Base-by-base conservation (phyloP, 2,113 vertebrate genomes). In the Callospermophilus lateralis region DNA sequence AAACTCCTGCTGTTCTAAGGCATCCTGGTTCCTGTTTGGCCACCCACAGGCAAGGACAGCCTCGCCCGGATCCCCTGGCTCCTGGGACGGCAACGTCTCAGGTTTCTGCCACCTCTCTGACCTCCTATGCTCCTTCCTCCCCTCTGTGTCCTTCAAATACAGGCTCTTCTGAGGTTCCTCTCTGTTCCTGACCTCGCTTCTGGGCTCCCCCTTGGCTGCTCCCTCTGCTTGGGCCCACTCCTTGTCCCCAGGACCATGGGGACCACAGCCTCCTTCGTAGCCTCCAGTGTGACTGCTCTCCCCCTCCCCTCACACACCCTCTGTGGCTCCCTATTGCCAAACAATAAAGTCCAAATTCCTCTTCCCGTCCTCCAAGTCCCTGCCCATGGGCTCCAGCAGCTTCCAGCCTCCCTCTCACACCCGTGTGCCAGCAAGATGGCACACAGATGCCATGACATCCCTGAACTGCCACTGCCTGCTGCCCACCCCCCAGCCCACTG, bases 301-400 rank as follows among this genome's bases (percentile, higher is more conserved):
- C 8, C 34, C 51, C 74, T 70, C 34, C 77, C 72, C 79, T 89
- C 84, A 74, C 63, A 89, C n/a, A 37, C 67, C 26, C 39, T 83
- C 93, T 26, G 4, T 83, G 95, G 90, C 67, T 89, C 79, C 58
- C 79, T 19, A 1, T 0, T 42, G 68, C 84, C 84, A 0, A 48
- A 39, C n/a, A 1, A 1, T 42, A 55, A 84, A 55, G 34, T 58
- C 28, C 48, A n/a, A 88, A 48, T 2, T 26, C 63, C 20, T 65
- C 61, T 26, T 20, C 76, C 65, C 91, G 67, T 58, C 72, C 80
- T 24, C 26, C 8, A 3, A 63, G 32, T 22, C 80, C 61, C 17
- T 55, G 76, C 51, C 42, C 8, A 1, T 45, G 53, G 15, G 28
- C 88, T 53, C 73, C 4, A 0, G 65, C 30, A 45, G 72, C 58